Evolutionary conservation across 2,113 vertebrate genomes (phyloP).

Genomic region (Corydoras maculifer): DNA sequence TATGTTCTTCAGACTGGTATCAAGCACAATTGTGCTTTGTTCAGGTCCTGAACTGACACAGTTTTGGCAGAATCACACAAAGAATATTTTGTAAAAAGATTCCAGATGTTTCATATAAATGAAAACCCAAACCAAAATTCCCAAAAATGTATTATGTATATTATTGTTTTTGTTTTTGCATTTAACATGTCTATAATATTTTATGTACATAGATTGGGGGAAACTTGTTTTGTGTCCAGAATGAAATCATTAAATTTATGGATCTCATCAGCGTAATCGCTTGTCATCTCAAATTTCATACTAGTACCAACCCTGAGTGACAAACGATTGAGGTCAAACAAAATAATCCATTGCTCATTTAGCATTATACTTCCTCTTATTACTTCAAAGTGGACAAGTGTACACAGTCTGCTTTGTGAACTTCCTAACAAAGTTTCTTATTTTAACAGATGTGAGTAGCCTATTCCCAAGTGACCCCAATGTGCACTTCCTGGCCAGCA

Average conservation of each 20-base stretch:
- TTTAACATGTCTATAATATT: background rate
- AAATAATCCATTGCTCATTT: too few relatives aligned
- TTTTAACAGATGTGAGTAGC: conserved; percentile 70
- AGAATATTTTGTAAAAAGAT: too few relatives aligned
- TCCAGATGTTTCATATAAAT: too few relatives aligned
- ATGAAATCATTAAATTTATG: conserved; percentile 16
- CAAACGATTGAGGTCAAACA: too few relatives aligned
- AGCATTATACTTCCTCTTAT: too few relatives aligned
- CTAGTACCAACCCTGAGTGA: background rate
- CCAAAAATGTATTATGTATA: too few relatives aligned
- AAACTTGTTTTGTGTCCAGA: conserved; percentile 3
- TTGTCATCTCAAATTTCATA: conserved; percentile 9
- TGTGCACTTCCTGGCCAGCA: conserved; percentile 68
- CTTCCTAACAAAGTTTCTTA: conserved; percentile 53
- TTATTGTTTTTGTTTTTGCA: too few relatives aligned
- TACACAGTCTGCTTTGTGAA: too few relatives aligned
- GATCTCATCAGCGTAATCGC: conserved; percentile 4
- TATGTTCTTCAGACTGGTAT: background rate
- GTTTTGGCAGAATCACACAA: background rate
- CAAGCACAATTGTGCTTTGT: background rate
- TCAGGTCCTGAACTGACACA: background rate
- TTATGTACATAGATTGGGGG: conserved; percentile 6
- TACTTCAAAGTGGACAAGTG: too few relatives aligned
- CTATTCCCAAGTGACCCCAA: conserved; percentile 60
- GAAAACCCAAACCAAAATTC: too few relatives aligned